These are phyloP conservation scores for Calliscelio sp. DNA, from an alignment of 2,888 invertebrate genomes.

Conservation along the genomic window DNA sequence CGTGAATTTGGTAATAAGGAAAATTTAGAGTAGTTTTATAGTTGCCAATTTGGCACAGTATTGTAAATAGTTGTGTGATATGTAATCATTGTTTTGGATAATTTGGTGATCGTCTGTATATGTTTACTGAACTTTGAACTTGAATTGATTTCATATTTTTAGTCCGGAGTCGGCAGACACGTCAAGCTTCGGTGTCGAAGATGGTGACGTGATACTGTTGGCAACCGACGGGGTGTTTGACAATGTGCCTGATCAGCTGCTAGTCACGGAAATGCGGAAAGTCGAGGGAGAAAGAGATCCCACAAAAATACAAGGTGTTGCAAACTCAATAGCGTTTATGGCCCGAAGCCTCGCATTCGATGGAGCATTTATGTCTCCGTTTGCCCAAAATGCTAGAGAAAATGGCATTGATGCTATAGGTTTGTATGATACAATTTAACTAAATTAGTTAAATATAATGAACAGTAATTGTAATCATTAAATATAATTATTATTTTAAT, in stretches of 20 bases:
- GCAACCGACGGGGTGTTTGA: constrained; percentile 99
- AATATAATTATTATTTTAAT: no score
- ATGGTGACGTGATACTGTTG: constrained; percentile 97
- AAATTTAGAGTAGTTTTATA: constrained; percentile 1
- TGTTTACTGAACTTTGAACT: constrained; percentile 39
- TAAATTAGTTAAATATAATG: no score
- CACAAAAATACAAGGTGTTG: constrained; percentile 93
- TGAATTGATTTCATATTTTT: constrained; percentile 75
- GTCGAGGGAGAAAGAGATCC: constrained; percentile 91
- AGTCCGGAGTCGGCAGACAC: constrained; percentile 97
- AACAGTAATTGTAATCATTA: no score
- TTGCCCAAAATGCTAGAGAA: constrained; percentile 96
- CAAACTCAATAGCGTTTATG: constrained; percentile 98
- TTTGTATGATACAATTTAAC: no score
- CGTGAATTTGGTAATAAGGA: constrained; percentile 9
- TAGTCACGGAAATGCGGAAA: constrained; percentile 94
- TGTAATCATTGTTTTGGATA: no score
- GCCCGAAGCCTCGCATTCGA: constrained; percentile 97
- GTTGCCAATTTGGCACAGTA: neutral
- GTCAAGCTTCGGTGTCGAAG: constrained; percentile 94
- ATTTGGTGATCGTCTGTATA: no score
- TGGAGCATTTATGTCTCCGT: constrained; percentile 97
- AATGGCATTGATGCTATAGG: constrained; percentile 97
- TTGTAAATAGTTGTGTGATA: neutral
- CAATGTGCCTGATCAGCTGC: constrained; percentile 96